Evolutionary conservation across 2,113 vertebrate genomes (phyloP).

Genomic region (Thinocorus orbignyianus): DNA sequence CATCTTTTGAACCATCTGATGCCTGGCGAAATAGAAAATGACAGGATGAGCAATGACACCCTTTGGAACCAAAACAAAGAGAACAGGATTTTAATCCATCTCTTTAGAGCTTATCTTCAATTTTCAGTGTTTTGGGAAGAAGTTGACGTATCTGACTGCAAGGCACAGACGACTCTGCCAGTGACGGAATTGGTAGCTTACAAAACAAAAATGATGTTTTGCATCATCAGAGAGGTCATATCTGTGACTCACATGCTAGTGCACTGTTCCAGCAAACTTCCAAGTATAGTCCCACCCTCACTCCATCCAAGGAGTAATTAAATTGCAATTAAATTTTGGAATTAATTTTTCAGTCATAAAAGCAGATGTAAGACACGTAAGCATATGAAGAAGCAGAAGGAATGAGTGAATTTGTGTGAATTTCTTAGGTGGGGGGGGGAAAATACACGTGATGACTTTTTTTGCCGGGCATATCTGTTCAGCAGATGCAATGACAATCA

Average conservation of each 20-base stretch:
- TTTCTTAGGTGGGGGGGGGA: neutral
- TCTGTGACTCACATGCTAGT: neutral
- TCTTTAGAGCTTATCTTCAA: neutral
- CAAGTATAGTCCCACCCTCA: neutral
- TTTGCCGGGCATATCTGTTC: neutral
- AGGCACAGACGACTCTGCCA: neutral
- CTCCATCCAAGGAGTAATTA: neutral
- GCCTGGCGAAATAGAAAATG: neutral
- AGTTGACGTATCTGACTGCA: neutral
- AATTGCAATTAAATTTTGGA: neutral
- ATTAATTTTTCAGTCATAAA: neutral
- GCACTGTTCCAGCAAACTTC: neutral
- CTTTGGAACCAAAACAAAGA: neutral
- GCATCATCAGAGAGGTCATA: neutral
- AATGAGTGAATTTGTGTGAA: neutral
- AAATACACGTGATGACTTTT: rapidly evolving
- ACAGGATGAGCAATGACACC: neutral
- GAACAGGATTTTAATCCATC: neutral
- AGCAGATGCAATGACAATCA: neutral
- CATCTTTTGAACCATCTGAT: neutral
- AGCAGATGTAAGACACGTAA: neutral
- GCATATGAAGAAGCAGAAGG: neutral
- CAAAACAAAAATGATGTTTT: neutral
- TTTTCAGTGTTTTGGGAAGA: neutral
- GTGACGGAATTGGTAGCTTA: neutral